Evolutionary conservation across 2,797 vertebrate genomes (phyloP).

Genomic region (Propithecus deckenii): DNA sequence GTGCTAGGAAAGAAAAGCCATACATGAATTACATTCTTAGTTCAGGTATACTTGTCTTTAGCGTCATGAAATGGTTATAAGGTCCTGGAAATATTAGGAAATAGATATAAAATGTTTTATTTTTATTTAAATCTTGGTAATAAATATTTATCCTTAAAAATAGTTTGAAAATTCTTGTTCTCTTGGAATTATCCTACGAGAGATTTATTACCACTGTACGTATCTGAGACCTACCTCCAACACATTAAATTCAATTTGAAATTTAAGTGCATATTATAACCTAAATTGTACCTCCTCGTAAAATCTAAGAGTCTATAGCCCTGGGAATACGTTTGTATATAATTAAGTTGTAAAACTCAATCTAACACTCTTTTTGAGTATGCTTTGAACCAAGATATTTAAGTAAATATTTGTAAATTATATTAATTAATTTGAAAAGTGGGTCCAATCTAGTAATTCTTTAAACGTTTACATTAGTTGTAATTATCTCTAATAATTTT

Average conservation of each 20-base stretch:
- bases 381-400: constrained; percentile 11
- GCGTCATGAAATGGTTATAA: not conserved
- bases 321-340: not conserved
- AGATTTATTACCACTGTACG: not conserved
- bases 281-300: not conserved
- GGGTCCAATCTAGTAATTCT: not conserved
- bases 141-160: not conserved
- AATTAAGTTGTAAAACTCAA: constrained; percentile 4
- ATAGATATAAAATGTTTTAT: not conserved
- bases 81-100: not conserved
- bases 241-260: constrained; percentile 14
- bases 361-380: not conserved
- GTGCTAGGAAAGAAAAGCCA: not conserved
- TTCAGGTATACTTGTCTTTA: not conserved
- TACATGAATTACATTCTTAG: not conserved
- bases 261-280: constrained; percentile 4
- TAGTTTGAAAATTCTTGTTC: not conserved
- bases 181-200: not conserved
- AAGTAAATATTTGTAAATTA: not conserved
- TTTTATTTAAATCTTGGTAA: not conserved
- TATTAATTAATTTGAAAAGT: not conserved
- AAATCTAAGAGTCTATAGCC: not conserved
- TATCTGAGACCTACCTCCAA: not conserved
- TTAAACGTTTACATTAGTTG: not conserved
- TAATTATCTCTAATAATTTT: not conserved